Evolutionary conservation across 2,113 vertebrate species (phyloP), one percentile per base, ranked within the genome.

Genomic region (Nicator chloris): DNA sequence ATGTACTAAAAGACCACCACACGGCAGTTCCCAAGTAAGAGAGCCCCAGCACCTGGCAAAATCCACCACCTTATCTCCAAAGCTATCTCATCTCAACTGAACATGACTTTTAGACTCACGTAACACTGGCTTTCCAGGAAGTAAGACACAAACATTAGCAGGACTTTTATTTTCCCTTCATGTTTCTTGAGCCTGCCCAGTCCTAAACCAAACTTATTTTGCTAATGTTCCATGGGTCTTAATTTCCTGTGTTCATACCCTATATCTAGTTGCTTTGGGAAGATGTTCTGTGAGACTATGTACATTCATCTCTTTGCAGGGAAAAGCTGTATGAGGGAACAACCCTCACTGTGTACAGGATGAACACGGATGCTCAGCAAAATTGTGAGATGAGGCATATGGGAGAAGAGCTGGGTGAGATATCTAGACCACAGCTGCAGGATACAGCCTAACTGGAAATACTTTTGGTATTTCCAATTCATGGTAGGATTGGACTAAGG

Each of bases 131-230:
- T 86, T 47, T 64, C 24, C 44, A 35, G 53, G 27, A 92, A 40
- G 19, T 22, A 80, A 65, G 71, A 63, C 26, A 65, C 16, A 80
- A 73, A 53, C 26, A 57, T 26, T 20, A 73, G 47, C 60, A 94
- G 40, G 42, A 44, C 21, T 90, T 86, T 68, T 80, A 49, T 70
- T 70, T 91, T 81, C 49, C 47, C 20, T 63, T 71, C 2, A 2
- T 6, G 7, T 33, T 77, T 50, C 49, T 77, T 49, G 47, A 82
- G 44, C 61, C 18, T 88, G 68, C 49, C 61, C 30, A 51, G 68
- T 59, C 47, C 47, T 77, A 69, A 88, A 40, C 3, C 6, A 42
- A 75, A 75, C 59, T 93, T 90, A 84, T 86, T 96, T 88, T 89
- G 71, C 16, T 59, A 81, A 86, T 49, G 14, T 80, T 79, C 6